These are phyloP conservation scores for Pteronotus mesoamericanus DNA, from an alignment of 2,797 vertebrate species.

Conservation along the genomic window DNA sequence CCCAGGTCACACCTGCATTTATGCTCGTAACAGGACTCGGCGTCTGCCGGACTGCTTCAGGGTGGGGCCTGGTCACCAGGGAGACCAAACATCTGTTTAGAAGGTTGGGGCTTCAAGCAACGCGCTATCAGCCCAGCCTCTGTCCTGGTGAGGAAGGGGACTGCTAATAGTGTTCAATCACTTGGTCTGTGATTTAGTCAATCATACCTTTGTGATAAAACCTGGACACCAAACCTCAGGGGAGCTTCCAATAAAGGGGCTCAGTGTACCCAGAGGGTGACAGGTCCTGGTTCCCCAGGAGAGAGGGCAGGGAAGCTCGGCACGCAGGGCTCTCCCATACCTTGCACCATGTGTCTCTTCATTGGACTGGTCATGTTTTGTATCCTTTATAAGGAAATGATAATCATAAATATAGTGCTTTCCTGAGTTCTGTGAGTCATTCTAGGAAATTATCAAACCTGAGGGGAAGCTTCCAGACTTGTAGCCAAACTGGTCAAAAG, in stretches of 20 bases:
- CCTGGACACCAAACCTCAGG: neutral
- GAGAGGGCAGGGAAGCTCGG: neutral
- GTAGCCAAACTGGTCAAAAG: neutral
- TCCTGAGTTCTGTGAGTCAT: neutral
- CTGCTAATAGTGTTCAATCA: neutral
- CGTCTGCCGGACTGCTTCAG: neutral
- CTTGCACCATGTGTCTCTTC: neutral
- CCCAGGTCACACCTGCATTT: neutral
- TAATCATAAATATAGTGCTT: neutral
- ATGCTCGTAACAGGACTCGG: neutral
- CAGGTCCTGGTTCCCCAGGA: neutral
- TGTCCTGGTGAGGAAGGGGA: neutral
- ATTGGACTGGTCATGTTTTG: neutral
- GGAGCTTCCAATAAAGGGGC: neutral
- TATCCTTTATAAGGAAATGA: neutral
- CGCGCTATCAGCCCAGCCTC: neutral
- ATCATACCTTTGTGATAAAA: neutral
- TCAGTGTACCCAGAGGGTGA: no score
- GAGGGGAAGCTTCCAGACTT: neutral
- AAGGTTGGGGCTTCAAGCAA: neutral
- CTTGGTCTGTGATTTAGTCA: neutral
- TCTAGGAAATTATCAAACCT: neutral
- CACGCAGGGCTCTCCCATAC: neutral
- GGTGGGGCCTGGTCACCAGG: neutral
- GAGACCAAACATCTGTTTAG: neutral